phyloP scores from a whole-genome alignment of 2,888 invertebrate species.

The Drosophila diplacantha region DNA sequence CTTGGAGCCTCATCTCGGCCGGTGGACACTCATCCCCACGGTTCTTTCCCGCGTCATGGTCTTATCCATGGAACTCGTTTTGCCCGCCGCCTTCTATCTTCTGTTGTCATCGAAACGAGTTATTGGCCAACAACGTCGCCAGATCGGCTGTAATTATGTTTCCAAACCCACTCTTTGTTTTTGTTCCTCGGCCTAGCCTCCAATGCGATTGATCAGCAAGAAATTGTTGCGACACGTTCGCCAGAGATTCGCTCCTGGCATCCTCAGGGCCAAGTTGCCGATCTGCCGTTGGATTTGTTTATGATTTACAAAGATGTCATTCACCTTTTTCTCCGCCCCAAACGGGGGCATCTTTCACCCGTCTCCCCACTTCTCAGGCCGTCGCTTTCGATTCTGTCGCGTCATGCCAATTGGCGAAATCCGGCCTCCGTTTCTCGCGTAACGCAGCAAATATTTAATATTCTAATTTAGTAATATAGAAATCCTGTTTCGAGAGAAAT shows the following conservation, averaged over 20 bases:
- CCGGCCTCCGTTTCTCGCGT: conserved; percentile 5
- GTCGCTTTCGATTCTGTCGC: conserved; percentile 16
- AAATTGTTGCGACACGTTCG: conserved; percentile 22
- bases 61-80: conserved; percentile 21
- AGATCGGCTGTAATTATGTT: conserved; percentile 55
- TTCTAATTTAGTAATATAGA: conserved; percentile 10
- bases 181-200: conserved; percentile 7
- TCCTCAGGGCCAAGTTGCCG: conserved; percentile 1
- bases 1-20: background rate
- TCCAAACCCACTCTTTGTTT: conserved; percentile 5
- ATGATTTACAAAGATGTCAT: conserved; percentile 10
- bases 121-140: conserved; percentile 52
- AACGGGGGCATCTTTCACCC: conserved; percentile 14
- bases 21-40: conserved; percentile 2
- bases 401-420: conserved; percentile 27
- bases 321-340: conserved; percentile 4
- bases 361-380: background rate
- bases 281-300: background rate
- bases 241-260: background rate
- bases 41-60: conserved; percentile 20
- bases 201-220: conserved; percentile 29
- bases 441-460: background rate
- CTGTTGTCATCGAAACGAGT: conserved; percentile 31
- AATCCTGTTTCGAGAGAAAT: conserved; percentile 2
- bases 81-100: conserved; percentile 5